phyloP scores from a whole-genome alignment of 1,140 invertebrate genomes.

The Psilanteris sp. region DNA sequence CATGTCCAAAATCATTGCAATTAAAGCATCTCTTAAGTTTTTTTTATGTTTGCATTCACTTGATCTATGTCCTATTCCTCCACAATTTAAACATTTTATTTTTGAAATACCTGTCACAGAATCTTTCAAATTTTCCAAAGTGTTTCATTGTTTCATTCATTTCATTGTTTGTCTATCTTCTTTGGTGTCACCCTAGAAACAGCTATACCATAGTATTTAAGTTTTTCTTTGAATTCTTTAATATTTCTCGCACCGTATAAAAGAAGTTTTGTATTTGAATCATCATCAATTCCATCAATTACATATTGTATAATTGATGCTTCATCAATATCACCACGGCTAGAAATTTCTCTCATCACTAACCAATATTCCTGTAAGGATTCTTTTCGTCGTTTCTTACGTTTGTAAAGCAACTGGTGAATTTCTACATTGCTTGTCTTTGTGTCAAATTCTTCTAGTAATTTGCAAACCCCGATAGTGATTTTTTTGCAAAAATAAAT shows the following conservation, averaged over 20 bases:
- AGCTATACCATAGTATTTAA: background rate
- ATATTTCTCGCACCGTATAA: constrained; percentile 32
- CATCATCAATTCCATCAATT: constrained; percentile 55
- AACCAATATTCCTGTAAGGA: constrained; percentile 69
- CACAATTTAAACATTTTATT: constrained; percentile 28
- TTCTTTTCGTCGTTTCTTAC: constrained; percentile 60
- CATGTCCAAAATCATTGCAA: constrained; percentile 35
- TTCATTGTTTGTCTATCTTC: background rate
- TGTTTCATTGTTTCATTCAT: background rate
- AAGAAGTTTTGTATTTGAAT: constrained; percentile 23
- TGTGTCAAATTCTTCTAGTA: no score
- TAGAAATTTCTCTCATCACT: constrained; percentile 66
- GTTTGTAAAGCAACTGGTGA: constrained; percentile 45
- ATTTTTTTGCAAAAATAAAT: constrained; percentile 67
- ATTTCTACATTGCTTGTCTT: constrained; percentile 59
- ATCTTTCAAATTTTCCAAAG: background rate
- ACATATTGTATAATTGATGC: constrained; percentile 59
- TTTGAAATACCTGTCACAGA: background rate
- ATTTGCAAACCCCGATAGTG: constrained; percentile 63
- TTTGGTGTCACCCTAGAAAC: background rate
- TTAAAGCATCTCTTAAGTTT: constrained; percentile 33
- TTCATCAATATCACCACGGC: constrained; percentile 49
- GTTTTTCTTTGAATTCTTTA: constrained; percentile 32
- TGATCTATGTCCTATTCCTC: constrained; percentile 61
- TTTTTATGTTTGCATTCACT: constrained; percentile 45